phyloP scores from a whole-genome alignment of 2,113 vertebrate genomes.

The Agapornis roseicollis region DNA sequence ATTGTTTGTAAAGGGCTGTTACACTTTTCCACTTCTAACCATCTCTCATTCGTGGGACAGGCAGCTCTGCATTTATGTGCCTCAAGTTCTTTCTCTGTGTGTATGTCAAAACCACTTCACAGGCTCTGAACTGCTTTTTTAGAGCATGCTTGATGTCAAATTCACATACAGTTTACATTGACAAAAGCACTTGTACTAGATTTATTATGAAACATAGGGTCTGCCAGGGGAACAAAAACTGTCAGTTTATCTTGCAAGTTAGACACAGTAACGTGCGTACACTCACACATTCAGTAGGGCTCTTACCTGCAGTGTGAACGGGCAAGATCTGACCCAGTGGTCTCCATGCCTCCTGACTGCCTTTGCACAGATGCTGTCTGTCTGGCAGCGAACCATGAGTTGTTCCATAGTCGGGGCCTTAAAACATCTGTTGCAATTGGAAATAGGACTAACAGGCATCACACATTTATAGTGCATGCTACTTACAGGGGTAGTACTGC shows the following conservation, averaged over 20 bases:
- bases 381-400: not conserved
- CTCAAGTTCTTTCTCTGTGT: not conserved
- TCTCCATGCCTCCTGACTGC: not conserved
- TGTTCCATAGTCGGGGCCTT: not conserved
- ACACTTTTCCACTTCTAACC: not conserved
- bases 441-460: not conserved
- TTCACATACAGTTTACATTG: not conserved
- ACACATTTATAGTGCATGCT: not conserved
- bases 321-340: not conserved
- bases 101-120: not conserved
- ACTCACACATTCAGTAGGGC: fast-evolving
- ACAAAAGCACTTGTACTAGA: not conserved
- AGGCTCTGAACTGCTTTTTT: not conserved
- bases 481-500: fast-evolving
- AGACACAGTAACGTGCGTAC: fast-evolving
- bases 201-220: not conserved
- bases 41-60: not conserved
- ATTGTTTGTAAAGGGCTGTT: not conserved
- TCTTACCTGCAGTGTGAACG: not conserved
- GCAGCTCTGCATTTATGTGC: not conserved
- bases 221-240: not conserved
- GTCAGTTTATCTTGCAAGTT: not conserved
- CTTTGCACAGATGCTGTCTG: not conserved
- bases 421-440: not conserved
- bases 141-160: not conserved